Conservation (phyloP, 1,140 invertebrate genomes). For the Drosophila ogumai region DNA sequence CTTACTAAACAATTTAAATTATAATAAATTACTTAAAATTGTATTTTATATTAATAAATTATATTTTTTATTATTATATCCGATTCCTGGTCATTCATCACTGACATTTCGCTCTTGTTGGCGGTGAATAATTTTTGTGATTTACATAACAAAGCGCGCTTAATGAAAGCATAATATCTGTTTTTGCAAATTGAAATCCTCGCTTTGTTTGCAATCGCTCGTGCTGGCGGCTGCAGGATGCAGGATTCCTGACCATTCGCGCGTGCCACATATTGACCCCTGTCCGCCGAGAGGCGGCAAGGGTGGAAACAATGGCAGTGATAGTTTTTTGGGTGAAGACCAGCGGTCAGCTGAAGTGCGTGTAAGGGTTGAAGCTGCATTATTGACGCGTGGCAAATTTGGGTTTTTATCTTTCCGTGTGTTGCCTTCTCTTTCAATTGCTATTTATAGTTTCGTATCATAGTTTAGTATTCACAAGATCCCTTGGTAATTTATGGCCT, state of each 20-base stretch:
- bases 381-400: conserved; percentile 29
- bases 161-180: conserved; percentile 56
- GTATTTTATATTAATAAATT: too few relatives aligned
- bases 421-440: neutral
- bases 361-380: conserved; percentile 52
- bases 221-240: conserved; percentile 17
- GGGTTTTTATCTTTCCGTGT: neutral
- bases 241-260: conserved; percentile 34
- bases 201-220: conserved; percentile 36
- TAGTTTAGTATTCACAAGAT: neutral
- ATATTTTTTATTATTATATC: neutral
- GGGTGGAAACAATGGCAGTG: conserved; percentile 50
- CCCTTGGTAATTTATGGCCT: neutral
- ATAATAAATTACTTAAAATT: neutral
- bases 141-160: conserved; percentile 63
- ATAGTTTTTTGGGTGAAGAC: conserved; percentile 32
- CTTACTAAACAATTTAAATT: too few relatives aligned
- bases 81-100: neutral
- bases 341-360: conserved; percentile 64
- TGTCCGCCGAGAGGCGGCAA: conserved; percentile 8
- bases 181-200: conserved; percentile 41
- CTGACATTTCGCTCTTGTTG: conserved; percentile 13
- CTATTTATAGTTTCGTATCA: neutral
- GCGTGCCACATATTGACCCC: conserved; percentile 62
- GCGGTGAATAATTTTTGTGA: conserved; percentile 15